Base-by-base conservation (phyloP, 2,113 vertebrate genomes). In the Agapornis roseicollis region DNA sequence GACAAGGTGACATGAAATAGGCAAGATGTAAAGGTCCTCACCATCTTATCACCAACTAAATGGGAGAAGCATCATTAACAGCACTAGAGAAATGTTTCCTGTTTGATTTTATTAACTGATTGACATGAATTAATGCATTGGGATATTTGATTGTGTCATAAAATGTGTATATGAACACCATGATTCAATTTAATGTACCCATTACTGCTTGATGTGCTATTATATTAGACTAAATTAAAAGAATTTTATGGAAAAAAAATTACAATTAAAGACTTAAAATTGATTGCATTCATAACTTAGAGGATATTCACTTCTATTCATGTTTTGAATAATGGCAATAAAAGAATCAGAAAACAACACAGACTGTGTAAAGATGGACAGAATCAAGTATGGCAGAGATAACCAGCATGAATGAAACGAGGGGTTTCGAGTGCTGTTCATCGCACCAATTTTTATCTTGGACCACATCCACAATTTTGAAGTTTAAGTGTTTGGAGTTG, bases 151-250 rank as follows among this genome's bases (percentile, higher is more conserved):
- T 98, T 98, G 94, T 98, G 96, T 98, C 98, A 97, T 98, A 98
- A 98, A 98, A 98, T 97, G 98, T 98, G 98, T 98, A 98, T 98
- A 98, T 98, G 98, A 98, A 98, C 97, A 97, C 98, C 98, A 98
- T 98, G 97, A 98, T 98, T 98, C 98, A 98, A 98, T 98, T 98
- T 98, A 98, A 98, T 98, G 96, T 98, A 97, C 97, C 98, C 97
- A 98, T 98, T 98, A 98, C 98, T 98, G 98, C 97, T 98, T 98
- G 98, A 98, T 98, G 98, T 98, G 98, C 98, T 98, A 98, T 98
- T 98, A 98, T 98, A 98, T 98, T 98, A 98, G 98, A 97, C 97
- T 98, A 98, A 98, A 98, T 98, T 98, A 98, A 98, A 98, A 98
- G 97, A 97, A 96, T 98, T 98, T 98, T 98, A 98, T 98, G 98